Evolutionary conservation across 2,888 invertebrate species (phyloP), one percentile per base, ranked within the genome.

Genomic region (Cerastoderma edule): DNA sequence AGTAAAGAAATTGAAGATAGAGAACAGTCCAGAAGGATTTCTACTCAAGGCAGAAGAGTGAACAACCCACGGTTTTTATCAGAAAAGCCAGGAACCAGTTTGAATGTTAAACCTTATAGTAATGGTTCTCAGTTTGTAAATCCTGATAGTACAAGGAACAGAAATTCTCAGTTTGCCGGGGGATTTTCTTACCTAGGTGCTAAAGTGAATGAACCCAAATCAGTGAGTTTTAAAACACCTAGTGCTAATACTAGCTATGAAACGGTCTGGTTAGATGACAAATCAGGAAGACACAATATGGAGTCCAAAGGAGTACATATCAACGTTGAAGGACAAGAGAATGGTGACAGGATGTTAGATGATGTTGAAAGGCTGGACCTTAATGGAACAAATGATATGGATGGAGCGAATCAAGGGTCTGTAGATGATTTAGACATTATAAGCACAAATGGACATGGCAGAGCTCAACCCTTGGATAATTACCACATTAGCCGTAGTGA

Each of bases 111-210:
- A 57, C 19, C 32, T n/a, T 32, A 35, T 19, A 35, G 39, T 39
- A 13, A 32, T 60, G 39, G 24, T 60, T 24, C 60, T 13, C 24
- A 10, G 8, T 19, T 16, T 57, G 19, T 33, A 57, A 57, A 57
- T 35, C 35, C 57, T 33, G 33, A 60, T 22, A 22, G 22, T 39
- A 24, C 22, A 10, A 35, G 39, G 30, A 39, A 60, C n/a, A 39
- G 22, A 24, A 39, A 35, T 27, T 8, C 33, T 32, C 24, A 27
- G 32, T 46, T 54, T 22, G 35, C 16, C 27, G 44, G 56, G 13
- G 44, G 54, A 54, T 67, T 67, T 67, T 56, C 56, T 22, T 39
- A 67, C 27, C 32, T 67, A 22, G n/a, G n/a, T n/a, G n/a, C n/a
- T n/a, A 35, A 24, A 56, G 22, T 56, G 28, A 67, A 44, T 5